Base-by-base conservation (phyloP, 2,797 vertebrate species). In the Catamblyrhynchus diadema region DNA sequence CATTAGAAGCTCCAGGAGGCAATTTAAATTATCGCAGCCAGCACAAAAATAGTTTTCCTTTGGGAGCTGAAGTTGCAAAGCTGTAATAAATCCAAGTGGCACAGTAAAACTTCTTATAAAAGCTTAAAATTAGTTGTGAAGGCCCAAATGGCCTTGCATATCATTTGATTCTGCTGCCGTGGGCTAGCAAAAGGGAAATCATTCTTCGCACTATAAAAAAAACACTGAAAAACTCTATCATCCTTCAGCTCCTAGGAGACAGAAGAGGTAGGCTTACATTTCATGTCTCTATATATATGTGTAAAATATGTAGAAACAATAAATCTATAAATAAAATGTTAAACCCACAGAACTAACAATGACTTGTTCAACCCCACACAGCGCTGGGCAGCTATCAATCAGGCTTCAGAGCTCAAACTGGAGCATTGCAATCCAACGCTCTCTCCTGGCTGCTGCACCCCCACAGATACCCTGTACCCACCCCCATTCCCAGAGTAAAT, bases 91-190 rank as follows among this genome's bases (percentile, higher is more conserved):
- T 79, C 48, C 70, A 91, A 81, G 48, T 5, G 19, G 65, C 74
- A 84, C 11, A 53, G 23, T 88, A 77, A 77, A 94, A 91, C 72
- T 74, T 69, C 50, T 78, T n/a, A 67, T 41, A 74, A 91, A 91
- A 86, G 79, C 56, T 96, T 72, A 72, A 90, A 95, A 93, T 51
- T 42, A 94, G 61, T 61, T 88, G 28, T 72, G 75, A 92, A 95
- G 75, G 59, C 75, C 72, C 75, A 87, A 65, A 72, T 32, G 77
- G 80, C 70, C 51, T 86, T 69, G 33, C 24, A 86, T 25, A 78
- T 69, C 56, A 72, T 79, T 81, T 69, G 41, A 75, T 62, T 84
- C 65, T 86, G 47, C 44, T 69, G 35, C 57, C 2, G 20, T 24
- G 12, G 53, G 47, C 71, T 78, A 94, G 27, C 44, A 82, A 85